Evolutionary conservation across 1,140 invertebrate genomes (phyloP).

Genomic region (Andricus grossulariae): DNA sequence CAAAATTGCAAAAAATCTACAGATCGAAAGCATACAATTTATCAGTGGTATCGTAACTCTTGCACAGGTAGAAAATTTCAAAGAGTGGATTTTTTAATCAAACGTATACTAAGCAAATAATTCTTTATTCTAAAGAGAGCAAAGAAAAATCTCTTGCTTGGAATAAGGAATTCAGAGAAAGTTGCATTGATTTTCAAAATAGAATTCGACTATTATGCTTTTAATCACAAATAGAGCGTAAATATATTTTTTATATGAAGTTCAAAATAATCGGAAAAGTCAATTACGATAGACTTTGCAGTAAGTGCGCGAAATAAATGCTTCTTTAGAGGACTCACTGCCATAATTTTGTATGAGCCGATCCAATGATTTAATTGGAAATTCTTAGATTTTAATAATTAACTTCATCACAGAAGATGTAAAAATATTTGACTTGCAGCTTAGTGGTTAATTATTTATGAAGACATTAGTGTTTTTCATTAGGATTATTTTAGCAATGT

Average conservation of each 20-base stretch:
- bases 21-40: conserved; percentile 57
- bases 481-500: conserved; percentile 9
- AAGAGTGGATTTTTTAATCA: not conserved
- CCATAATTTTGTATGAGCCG: conserved; percentile 20
- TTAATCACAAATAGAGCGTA: not conserved
- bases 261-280: not conserved
- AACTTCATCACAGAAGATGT: conserved; percentile 1
- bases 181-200: not conserved
- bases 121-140: not conserved
- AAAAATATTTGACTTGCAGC: conserved; percentile 1
- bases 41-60: conserved; percentile 40
- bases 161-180: not conserved
- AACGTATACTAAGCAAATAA: not conserved
- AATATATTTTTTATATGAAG: not conserved
- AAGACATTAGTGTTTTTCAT: conserved; percentile 7
- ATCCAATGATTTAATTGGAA: not conserved
- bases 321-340: conserved; percentile 13
- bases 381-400: not conserved
- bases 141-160: not conserved
- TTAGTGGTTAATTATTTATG: conserved; percentile 17
- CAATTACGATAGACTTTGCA: conserved; percentile 11
- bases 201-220: not conserved
- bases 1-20: conserved; percentile 65
- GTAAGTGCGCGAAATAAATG: not conserved
- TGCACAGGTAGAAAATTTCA: not conserved